A percentile compares a stretch with the other conserved stretches of the same genome.
These are phyloP conservation scores for Drosophila yakuba DNA, from an alignment of 1,140 invertebrate genomes.

Conservation along the genomic window DNA sequence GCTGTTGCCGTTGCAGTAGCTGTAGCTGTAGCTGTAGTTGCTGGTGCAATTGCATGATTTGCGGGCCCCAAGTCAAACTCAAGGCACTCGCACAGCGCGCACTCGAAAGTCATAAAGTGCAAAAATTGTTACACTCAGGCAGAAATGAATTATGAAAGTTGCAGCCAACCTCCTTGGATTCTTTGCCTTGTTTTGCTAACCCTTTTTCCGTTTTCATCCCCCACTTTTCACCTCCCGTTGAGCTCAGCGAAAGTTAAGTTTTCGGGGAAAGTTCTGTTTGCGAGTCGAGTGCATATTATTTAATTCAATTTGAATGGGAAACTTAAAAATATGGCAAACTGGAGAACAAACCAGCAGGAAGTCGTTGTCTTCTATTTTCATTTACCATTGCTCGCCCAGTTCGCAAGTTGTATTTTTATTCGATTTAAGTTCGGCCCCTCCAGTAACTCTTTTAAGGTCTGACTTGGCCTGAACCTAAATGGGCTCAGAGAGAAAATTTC, in stretches of 20 bases:
- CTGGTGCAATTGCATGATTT: conserved; percentile 67
- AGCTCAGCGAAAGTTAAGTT: conserved; percentile 50
- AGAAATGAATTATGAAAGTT: conserved; percentile 82
- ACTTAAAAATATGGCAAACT: conserved; percentile 55
- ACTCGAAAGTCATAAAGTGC: conserved; percentile 81
- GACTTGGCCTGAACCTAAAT: background rate
- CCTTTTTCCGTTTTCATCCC: conserved; percentile 1
- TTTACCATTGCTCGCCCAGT: conserved; percentile 24
- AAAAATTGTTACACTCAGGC: conserved; percentile 82
- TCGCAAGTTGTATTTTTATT: conserved; percentile 22
- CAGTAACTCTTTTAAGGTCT: background rate
- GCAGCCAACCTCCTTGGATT: conserved; percentile 47
- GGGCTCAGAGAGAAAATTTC: background rate
- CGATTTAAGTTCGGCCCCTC: conserved; percentile 14
- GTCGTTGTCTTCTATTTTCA: conserved; percentile 46
- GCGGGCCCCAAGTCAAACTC: conserved; percentile 56
- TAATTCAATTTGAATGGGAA: conserved; percentile 71
- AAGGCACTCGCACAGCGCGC: conserved; percentile 60
- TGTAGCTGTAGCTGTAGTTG: conserved; percentile 28
- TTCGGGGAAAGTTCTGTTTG: conserved; percentile 56
- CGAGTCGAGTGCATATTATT: conserved; percentile 66
- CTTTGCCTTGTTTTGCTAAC: conserved; percentile 56
- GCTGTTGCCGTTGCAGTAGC: conserved; percentile 17
- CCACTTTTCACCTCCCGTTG: conserved; percentile 13
- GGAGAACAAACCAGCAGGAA: conserved; percentile 26